Base-by-base conservation (phyloP, 2,888 invertebrate species). In the Drosophila koepferae region DNA sequence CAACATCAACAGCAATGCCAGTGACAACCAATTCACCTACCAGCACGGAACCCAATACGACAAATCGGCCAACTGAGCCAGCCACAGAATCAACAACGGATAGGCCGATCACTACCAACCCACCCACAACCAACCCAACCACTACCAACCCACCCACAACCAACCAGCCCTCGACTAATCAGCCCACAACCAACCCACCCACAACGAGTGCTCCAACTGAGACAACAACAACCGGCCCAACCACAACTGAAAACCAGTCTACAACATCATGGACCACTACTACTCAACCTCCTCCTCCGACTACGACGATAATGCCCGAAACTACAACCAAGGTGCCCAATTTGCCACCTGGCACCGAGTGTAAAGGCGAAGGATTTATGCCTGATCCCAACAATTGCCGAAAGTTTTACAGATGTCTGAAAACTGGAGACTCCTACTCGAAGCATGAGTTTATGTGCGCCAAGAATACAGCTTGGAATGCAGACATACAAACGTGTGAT, bases 401-500 rank as follows among this genome's bases (percentile, higher is more conserved):
- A 16, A 95, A 94, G 80, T 95, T 95, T 90, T 95, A 94, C 72
- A 93, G 95, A 51, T 95, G 95, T 77, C 95, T 95, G 0, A 91
- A 92, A 56, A 93, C 94, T 66, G 94, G 93, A 1, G 92, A 93
- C 20, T 93, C 93, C 0, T 90, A 84, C 62, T 56, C 77, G 2
- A 86, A 72, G 38, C 79, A 91, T 81, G 95, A 95, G 56, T 96
- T 95, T 82, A 92, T 93, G 60, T 96, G 96, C 82, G 95, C 95
- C 0, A 94, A 94, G 66, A 96, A 95, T 41, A 96, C 96, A 1
- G 94, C 94, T n/a, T 96, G 96, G 96, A 95, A 96, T 83, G 94
- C 95, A 85, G 93, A 94, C n/a, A 92, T 94, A 61, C 94, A 94
- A 84, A 94, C 95, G 1, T 96, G 95, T 80, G 95, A 95, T 89